Evolutionary conservation across 2,888 invertebrate species (phyloP).

Genomic region (Zele albiditarsus): DNA sequence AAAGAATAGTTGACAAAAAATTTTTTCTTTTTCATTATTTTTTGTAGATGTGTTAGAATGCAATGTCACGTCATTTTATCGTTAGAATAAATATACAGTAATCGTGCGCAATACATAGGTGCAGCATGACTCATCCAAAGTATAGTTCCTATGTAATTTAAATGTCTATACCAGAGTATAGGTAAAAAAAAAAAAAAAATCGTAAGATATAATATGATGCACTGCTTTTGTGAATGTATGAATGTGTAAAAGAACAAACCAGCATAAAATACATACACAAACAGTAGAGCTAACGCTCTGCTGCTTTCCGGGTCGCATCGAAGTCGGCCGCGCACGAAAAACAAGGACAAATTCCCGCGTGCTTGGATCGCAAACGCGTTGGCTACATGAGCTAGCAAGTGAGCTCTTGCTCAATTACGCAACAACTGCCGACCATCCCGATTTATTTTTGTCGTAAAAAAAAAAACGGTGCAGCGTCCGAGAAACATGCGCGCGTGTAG

Average conservation of each 20-base stretch:
- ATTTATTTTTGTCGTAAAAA: conserved; percentile 39
- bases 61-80: conserved; percentile 2
- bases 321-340: conserved; percentile 42
- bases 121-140: conserved; percentile 16
- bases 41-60: neutral
- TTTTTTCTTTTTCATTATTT: neutral
- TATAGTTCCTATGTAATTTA: neutral
- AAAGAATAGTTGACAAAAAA: neutral
- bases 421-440: conserved; percentile 36
- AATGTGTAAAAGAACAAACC: neutral
- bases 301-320: conserved; percentile 39
- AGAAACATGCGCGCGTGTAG: conserved; percentile 5
- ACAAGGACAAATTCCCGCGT: conserved; percentile 44
- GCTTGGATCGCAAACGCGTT: conserved; percentile 27
- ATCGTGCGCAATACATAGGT: neutral
- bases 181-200: too few species aligned
- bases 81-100: neutral
- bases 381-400: conserved; percentile 35
- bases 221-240: neutral
- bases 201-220: neutral
- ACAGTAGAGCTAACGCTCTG: neutral
- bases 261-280: neutral
- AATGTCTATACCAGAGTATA: neutral
- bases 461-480: conserved; percentile 35
- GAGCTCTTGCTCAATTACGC: conserved; percentile 30